Evolutionary conservation across 2,888 invertebrate genomes (phyloP).

Genomic region (Macaria notata): DNA sequence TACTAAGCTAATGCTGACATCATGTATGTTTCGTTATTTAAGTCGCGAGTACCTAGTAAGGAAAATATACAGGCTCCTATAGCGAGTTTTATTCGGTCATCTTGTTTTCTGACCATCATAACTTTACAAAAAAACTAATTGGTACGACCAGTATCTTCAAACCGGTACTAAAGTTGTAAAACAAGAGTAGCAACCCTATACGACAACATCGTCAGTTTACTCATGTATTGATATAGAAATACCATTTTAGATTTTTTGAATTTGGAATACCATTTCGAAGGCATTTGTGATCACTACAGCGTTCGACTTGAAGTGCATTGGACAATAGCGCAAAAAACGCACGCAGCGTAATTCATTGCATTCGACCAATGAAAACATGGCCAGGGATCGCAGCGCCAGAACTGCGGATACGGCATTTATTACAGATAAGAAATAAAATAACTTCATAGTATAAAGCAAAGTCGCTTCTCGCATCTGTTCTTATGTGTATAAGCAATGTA

Average conservation of each 20-base stretch:
- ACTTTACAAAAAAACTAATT: too few relatives aligned
- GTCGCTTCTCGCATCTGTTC: too few relatives aligned
- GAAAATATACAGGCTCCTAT: too few relatives aligned
- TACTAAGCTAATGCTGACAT: too few relatives aligned
- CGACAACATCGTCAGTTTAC: constrained; percentile 41
- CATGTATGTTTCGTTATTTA: too few relatives aligned
- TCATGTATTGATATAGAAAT: constrained; percentile 28
- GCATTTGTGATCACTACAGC: constrained; percentile 68
- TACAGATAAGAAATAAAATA: neutral
- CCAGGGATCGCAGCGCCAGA: constrained; percentile 50
- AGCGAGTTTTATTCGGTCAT: too few relatives aligned
- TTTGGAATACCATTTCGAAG: constrained; percentile 32
- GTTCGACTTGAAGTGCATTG: constrained; percentile 66
- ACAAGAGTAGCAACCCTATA: constrained; percentile 7
- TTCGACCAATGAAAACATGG: constrained; percentile 76
- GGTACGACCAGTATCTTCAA: too few relatives aligned
- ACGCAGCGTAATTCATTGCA: constrained; percentile 72
- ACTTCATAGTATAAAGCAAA: too few relatives aligned
- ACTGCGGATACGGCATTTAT: constrained; percentile 45
- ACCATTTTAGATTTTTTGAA: constrained; percentile 8
- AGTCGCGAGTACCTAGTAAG: too few relatives aligned
- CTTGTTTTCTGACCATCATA: too few relatives aligned
- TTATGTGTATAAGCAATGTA: too few relatives aligned
- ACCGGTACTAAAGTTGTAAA: neutral
- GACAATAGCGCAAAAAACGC: constrained; percentile 60